Base-by-base conservation (phyloP, 2,797 vertebrate species). In the Hirundo rustica region DNA sequence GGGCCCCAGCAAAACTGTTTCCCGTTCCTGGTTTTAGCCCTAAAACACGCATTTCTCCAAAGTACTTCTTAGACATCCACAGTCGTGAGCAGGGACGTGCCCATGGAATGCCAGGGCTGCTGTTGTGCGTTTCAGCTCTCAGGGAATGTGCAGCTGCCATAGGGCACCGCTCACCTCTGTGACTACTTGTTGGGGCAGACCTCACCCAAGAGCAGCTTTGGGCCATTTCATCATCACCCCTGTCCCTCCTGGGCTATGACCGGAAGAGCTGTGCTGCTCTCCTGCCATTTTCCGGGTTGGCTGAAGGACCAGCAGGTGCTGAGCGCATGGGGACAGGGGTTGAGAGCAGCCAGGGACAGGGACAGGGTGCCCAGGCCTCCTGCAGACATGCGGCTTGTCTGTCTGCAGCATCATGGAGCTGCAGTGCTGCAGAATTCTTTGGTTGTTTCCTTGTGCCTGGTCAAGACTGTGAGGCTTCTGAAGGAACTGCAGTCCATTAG, bases 61-160 rank as follows among this genome's bases (percentile, higher is more conserved):
- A 0, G 2, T 5, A 1, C 26, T 40, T 17, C 50, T 85, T 58
- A 32, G 16, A 23, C 4, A 10, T 13, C 17, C 30, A 16, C 0
- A 0, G 23, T 1, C 0, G 5, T 9, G 50, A 86, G 62, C 42
- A 42, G 34, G 53, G 45, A 71, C 40, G 23, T 53, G 53, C 34
- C 53, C 2, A 0, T 5, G 38, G 42, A 48, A 18, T 11, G 38
- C n/a, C 0, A 1, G 32, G 17, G 18, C 42, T 66, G 48, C 32
- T 0, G 0, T 14, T 0, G 1, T 10, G 16, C 36, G 45, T 44
- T 30, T 8, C 61, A 71, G 55, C n/a, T 62, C 53, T 30, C 7
- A 0, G 55, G 32, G 25, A 61, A 57, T 4, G 3, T 1, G 60
- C 32, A 72, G 64, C 40, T 75, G 26, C 62, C 16, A 0, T 0